phyloP scores from a whole-genome alignment of 2,888 invertebrate genomes.

The Gymnosoma rotundatum region DNA sequence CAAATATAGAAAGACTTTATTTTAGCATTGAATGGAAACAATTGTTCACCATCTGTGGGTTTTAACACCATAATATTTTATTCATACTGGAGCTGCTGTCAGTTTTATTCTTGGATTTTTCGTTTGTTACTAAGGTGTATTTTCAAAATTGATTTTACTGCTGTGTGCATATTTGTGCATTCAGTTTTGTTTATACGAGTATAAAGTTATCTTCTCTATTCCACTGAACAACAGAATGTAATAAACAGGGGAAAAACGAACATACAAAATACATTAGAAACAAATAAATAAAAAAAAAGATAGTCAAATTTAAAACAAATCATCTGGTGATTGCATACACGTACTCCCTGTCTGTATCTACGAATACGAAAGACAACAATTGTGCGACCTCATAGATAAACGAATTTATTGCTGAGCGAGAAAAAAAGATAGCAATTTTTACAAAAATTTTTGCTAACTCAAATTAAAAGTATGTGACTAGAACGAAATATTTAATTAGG shows the following conservation, averaged over 20 bases:
- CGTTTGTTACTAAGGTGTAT: slow-evolving; percentile 37
- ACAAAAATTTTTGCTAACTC: slow-evolving; percentile 4
- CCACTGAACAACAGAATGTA: background rate
- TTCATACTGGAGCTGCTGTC: slow-evolving; percentile 42
- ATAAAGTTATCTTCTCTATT: slow-evolving; percentile 35
- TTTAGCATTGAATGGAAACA: background rate
- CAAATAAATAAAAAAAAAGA: slow-evolving; percentile 22
- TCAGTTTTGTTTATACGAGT: slow-evolving; percentile 40
- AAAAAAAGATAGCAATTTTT: slow-evolving; percentile 21
- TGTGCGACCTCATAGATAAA: slow-evolving; percentile 35
- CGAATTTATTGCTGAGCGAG: slow-evolving; percentile 44
- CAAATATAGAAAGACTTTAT: background rate
- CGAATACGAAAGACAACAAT: slow-evolving; percentile 5
- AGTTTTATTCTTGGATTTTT: slow-evolving; percentile 8
- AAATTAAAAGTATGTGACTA: slow-evolving; percentile 8
- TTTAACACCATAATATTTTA: slow-evolving; percentile 41
- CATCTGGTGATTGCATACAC: slow-evolving; percentile 54
- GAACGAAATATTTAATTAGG: background rate
- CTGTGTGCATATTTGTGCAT: slow-evolving; percentile 53
- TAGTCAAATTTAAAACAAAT: slow-evolving; percentile 59
- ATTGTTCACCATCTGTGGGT: slow-evolving; percentile 16
- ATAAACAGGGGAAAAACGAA: background rate
- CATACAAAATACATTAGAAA: slow-evolving; percentile 46
- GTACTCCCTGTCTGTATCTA: slow-evolving; percentile 6
- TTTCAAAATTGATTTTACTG: slow-evolving; percentile 54